phyloP scores from a whole-genome alignment of 2,888 invertebrate species.

The Athetis lepigone region DNA sequence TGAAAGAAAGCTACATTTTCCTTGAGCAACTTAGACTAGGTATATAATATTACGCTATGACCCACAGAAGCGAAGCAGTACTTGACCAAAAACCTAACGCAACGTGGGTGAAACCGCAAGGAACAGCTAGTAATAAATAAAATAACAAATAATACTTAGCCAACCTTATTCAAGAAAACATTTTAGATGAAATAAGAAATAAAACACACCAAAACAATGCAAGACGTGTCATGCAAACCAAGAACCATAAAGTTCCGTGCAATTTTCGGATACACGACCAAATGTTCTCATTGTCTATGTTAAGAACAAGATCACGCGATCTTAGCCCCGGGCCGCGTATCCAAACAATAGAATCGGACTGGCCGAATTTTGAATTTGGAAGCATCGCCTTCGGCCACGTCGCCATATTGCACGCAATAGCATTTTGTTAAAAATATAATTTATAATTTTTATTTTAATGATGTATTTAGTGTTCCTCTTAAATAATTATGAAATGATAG shows the following conservation, averaged over 20 bases:
- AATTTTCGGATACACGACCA: constrained; percentile 51
- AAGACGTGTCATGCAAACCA: constrained; percentile 2
- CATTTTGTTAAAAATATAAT: constrained; percentile 66
- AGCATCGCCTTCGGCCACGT: constrained; percentile 75
- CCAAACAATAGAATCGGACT: constrained; percentile 59
- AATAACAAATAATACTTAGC: too few species aligned
- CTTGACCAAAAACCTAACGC: too few species aligned
- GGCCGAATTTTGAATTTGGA: constrained; percentile 76
- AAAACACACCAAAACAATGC: background rate
- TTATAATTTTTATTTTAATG: constrained; percentile 49
- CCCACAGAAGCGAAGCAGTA: too few species aligned
- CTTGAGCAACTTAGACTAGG: too few species aligned
- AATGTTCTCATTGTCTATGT: constrained; percentile 67
- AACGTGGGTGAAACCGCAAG: too few species aligned
- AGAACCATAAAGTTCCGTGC: constrained; percentile 22
- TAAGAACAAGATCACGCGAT: constrained; percentile 75
- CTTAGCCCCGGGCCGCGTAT: constrained; percentile 67
- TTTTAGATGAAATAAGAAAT: background rate
- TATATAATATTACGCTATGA: too few species aligned
- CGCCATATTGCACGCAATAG: constrained; percentile 85
- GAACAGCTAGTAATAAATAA: too few species aligned
- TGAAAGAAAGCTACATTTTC: too few species aligned
- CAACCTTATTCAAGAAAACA: background rate
- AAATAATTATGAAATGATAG: constrained; percentile 38
- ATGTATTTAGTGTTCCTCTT: constrained; percentile 30